phyloP scores from a whole-genome alignment of 2,113 vertebrate genomes.

The Microtus richardsoni region DNA sequence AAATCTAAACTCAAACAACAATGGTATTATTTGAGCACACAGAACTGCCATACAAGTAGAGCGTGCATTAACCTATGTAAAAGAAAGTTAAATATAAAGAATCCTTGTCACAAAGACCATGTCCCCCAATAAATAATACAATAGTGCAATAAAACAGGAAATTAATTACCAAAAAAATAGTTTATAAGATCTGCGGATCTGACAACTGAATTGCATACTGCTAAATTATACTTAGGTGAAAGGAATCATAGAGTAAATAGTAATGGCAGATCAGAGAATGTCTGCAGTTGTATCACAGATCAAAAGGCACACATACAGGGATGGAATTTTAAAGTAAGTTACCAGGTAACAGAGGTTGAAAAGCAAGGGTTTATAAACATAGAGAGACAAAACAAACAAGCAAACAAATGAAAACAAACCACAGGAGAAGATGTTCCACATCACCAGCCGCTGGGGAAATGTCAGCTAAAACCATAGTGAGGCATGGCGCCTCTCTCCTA shows the following conservation, averaged over 20 bases:
- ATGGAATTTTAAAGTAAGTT: constrained; percentile 5
- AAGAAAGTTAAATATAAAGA: constrained; percentile 57
- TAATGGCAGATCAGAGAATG: not conserved
- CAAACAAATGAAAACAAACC: not conserved
- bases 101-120: not conserved
- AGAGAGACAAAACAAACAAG: constrained; percentile 8
- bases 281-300: not conserved
- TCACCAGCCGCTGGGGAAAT: constrained; percentile 22
- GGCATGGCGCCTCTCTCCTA: not conserved
- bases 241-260: not conserved
- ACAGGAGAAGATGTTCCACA: constrained; percentile 19
- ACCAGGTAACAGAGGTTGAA: constrained; percentile 32
- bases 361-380: not conserved
- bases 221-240: not conserved
- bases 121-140: not conserved
- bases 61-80: not conserved
- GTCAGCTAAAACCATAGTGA: not conserved
- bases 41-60: constrained; percentile 7
- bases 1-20: not conserved
- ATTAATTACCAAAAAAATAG: constrained; percentile 47
- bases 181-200: constrained; percentile 47
- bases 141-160: constrained; percentile 42
- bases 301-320: not conserved
- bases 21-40: not conserved
- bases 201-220: constrained; percentile 41